These are phyloP conservation scores for Adela reaumurella DNA, from an alignment of 2,888 invertebrate species.

Conservation along the genomic window DNA sequence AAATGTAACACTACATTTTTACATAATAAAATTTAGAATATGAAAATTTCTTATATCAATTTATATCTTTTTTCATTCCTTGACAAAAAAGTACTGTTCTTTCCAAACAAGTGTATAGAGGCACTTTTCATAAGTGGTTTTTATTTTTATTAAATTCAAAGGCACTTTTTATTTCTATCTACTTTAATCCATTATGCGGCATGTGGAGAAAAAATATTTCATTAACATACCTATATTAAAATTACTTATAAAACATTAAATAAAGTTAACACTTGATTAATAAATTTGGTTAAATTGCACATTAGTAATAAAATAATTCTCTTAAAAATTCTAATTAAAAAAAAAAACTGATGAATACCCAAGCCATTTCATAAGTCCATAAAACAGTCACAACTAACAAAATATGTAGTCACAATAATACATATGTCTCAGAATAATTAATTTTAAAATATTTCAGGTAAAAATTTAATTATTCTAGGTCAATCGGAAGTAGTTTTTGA, in stretches of 20 bases:
- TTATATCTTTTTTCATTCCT: background rate
- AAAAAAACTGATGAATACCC: constrained; percentile 1
- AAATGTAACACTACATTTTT: too few species aligned
- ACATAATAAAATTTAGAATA: background rate
- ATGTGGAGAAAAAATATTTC: background rate
- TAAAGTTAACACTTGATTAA: background rate
- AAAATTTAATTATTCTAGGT: too few species aligned
- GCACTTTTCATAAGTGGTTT: constrained; percentile 13
- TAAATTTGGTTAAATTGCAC: constrained; percentile 1
- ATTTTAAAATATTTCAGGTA: too few species aligned
- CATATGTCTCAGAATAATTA: too few species aligned
- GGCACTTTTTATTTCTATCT: constrained; percentile 11
- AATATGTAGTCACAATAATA: too few species aligned
- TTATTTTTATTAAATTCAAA: constrained; percentile 4
- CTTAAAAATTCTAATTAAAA: constrained; percentile 3
- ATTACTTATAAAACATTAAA: constrained; percentile 1
- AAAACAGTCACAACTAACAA: too few species aligned
- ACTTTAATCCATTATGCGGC: background rate
- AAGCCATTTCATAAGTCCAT: too few species aligned
- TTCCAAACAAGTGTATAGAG: constrained; percentile 3
- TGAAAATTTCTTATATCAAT: background rate
- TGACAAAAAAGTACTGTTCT: constrained; percentile 1
- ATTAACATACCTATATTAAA: background rate
- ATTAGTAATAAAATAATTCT: background rate
- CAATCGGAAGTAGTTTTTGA: too few species aligned